These are phyloP conservation scores for Sphinx pinastri DNA, from an alignment of 2,888 invertebrate species.

Conservation along the genomic window DNA sequence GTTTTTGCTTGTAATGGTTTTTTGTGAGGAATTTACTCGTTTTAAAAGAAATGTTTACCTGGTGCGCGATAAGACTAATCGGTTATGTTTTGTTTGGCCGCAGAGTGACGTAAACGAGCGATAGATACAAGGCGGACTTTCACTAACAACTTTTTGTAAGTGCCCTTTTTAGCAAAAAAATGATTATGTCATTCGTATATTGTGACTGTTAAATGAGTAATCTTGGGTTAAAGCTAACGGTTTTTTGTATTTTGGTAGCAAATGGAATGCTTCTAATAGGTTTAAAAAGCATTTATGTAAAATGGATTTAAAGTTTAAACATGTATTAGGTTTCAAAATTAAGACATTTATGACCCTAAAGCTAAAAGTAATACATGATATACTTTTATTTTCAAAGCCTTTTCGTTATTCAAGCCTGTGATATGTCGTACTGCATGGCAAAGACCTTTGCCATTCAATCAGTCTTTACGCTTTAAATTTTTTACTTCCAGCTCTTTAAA, in stretches of 20 bases:
- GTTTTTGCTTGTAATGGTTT: neutral
- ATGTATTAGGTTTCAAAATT: no score
- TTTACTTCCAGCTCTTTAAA: no score
- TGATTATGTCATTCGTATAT: conserved; percentile 13
- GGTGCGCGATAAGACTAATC: conserved; percentile 73
- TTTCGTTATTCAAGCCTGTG: no score
- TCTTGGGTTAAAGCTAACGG: neutral
- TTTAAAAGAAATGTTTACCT: conserved; percentile 71
- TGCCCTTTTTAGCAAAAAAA: conserved; percentile 13
- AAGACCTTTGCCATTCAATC: no score
- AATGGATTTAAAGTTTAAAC: no score
- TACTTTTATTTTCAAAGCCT: no score
- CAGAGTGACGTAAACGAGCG: conserved; percentile 55
- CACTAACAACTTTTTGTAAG: conserved; percentile 37
- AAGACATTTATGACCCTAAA: no score
- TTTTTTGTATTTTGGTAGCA: neutral
- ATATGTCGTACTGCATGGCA: no score
- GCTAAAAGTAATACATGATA: no score
- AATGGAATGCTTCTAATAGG: neutral
- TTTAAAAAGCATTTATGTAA: no score
- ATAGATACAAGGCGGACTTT: conserved; percentile 54
- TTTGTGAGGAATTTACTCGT: conserved; percentile 59
- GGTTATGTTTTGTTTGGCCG: conserved; percentile 73
- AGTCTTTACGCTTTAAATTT: no score
- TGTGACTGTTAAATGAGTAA: neutral